Conservation (phyloP, 2,888 invertebrate species). For the Drosophila flavopinicola region DNA sequence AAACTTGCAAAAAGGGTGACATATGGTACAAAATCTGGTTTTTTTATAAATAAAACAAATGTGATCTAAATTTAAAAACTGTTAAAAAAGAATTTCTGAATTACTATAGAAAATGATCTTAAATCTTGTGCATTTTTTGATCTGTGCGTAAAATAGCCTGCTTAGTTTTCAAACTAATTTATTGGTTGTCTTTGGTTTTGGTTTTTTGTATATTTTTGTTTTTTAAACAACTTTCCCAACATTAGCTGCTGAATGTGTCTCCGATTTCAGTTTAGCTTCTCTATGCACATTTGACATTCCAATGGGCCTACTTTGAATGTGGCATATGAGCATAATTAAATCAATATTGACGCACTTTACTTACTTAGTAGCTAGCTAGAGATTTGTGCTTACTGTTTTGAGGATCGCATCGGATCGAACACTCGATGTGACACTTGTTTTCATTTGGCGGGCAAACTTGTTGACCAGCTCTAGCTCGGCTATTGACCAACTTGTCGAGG, state of each 20-base stretch:
- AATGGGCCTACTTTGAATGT: constrained; percentile 46
- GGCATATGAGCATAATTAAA: constrained; percentile 77
- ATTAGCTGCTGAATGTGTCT: constrained; percentile 34
- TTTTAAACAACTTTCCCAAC: constrained; percentile 39
- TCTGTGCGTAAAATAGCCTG: not conserved
- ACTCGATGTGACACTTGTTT: constrained; percentile 71
- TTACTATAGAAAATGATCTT: too few species aligned
- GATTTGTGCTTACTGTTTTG: constrained; percentile 54
- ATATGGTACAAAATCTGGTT: too few species aligned
- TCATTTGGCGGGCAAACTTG: constrained; percentile 56
- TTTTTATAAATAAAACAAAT: too few species aligned
- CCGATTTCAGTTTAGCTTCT: constrained; percentile 32
- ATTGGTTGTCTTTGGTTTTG: not conserved
- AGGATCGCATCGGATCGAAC: constrained; percentile 8
- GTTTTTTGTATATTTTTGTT: constrained; percentile 3
- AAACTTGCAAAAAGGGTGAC: too few species aligned
- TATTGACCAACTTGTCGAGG: constrained; percentile 59
- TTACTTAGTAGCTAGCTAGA: constrained; percentile 59
- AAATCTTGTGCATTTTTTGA: not conserved
- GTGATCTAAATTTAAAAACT: too few species aligned
- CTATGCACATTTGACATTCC: constrained; percentile 55
- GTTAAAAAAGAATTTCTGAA: too few species aligned
- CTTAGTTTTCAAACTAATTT: not conserved
- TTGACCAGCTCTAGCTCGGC: constrained; percentile 35
- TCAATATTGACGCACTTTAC: constrained; percentile 75